Evolutionary conservation across 1,140 invertebrate species (phyloP).

Genomic region (Drosophila prosaltans): DNA sequence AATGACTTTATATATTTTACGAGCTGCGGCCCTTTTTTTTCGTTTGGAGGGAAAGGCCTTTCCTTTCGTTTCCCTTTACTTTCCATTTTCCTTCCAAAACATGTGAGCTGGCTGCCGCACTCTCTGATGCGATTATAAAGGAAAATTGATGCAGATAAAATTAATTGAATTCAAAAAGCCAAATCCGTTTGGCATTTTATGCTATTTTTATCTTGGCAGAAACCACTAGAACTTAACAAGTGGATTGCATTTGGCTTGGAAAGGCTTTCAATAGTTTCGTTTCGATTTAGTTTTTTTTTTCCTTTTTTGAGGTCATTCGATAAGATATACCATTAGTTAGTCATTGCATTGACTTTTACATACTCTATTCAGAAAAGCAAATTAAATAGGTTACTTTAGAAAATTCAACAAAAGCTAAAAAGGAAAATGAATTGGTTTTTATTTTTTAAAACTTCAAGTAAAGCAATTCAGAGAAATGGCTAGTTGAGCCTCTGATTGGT

Average conservation of each 20-base stretch:
- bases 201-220: slow-evolving; percentile 30
- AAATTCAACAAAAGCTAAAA: too few species aligned
- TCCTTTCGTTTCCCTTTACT: slow-evolving; percentile 45
- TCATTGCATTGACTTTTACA: neutral
- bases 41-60: slow-evolving; percentile 16
- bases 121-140: slow-evolving; percentile 79
- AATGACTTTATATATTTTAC: slow-evolving; percentile 80
- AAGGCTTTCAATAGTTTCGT: slow-evolving; percentile 31
- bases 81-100: slow-evolving; percentile 14
- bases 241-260: slow-evolving; percentile 26
- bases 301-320: slow-evolving; percentile 28
- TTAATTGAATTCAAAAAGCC: slow-evolving; percentile 80
- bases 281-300: neutral
- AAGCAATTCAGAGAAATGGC: too few species aligned
- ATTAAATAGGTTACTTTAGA: too few species aligned
- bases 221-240: slow-evolving; percentile 44
- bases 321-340: neutral
- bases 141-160: slow-evolving; percentile 80
- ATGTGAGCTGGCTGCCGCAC: slow-evolving; percentile 54
- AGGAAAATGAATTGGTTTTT: too few species aligned
- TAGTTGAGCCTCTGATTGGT: too few species aligned
- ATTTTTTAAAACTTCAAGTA: too few species aligned
- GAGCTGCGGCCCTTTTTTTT: slow-evolving; percentile 59
- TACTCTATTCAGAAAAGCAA: neutral
- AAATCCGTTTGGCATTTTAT: slow-evolving; percentile 64